A percentile compares a stretch with the other conserved stretches of the same genome.
Conservation (phyloP, 2,888 invertebrate species). For the Drosophila falleni region DNA sequence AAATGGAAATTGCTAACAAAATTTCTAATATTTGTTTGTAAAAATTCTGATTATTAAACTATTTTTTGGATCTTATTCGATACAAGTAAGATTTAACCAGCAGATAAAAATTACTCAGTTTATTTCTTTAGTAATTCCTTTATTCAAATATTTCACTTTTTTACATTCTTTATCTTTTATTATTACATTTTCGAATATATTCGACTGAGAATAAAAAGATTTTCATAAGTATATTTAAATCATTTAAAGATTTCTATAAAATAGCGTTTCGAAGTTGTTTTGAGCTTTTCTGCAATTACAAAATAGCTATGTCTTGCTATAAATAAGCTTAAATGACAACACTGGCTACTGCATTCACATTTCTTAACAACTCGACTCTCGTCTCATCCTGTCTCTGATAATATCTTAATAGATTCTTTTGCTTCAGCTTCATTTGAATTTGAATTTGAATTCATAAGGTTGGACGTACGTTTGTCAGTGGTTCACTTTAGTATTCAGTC, state of each 20-base stretch:
- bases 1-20: no score
- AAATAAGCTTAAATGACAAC: not conserved
- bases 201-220: no score
- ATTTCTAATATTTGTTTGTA: no score
- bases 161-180: no score
- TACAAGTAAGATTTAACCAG: no score
- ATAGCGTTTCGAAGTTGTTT: not conserved
- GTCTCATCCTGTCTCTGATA: conserved; percentile 53
- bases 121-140: no score
- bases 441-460: conserved; percentile 62
- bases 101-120: no score
- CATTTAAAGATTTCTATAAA: not conserved
- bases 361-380: conserved; percentile 24
- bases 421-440: conserved; percentile 68
- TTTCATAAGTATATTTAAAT: not conserved
- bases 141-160: no score
- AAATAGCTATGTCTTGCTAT: not conserved
- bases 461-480: conserved; percentile 33
- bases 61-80: no score
- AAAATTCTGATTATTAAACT: no score
- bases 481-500: conserved; percentile 36
- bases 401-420: conserved; percentile 80
- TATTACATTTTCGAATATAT: no score
- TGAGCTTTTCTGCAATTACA: not conserved
- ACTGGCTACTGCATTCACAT: conserved; percentile 35